Evolutionary conservation across 2,797 vertebrate genomes (phyloP), one percentile per base, ranked within the genome.

Genomic region (Esox masquinongy): DNA sequence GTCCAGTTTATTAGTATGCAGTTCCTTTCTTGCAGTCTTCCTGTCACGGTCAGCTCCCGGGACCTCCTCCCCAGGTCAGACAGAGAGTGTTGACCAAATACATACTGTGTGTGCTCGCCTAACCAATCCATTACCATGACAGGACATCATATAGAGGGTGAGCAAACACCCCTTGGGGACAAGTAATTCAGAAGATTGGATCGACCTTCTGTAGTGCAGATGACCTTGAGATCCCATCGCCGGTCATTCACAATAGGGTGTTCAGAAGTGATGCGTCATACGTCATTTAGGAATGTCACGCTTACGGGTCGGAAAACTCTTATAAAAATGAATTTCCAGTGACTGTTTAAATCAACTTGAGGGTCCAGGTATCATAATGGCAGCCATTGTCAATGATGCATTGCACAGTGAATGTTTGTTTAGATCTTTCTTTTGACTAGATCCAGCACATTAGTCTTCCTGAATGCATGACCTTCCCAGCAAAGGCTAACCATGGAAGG

Each of bases 141-240:
- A 88, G 80, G 70, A 69, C 80, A 80, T 72, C 0, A 22, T 43
- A 76, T 71, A 15, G 11, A 29, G 29, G 16, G 63, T 5, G 63
- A 31, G 29, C 12, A 16, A 16, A 26, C 61, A 64, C 80, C 84
- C 85, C 77, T 43, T 73, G 39, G 86, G 84, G 88, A 77, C 66
- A 82, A 88, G 77, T 88, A 87, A 91, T 89, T 82, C 86, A 81
- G 49, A 53, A 74, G 77, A 74, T 77, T 85, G 84, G 82, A 90
- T 80, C 83, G 69, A 12, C 69, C 74, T 81, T 81, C 86, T 84
- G 80, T 49, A 43, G 77, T 82, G 75, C 79, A 74, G 78, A 29
- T 50, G 81, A 90, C 86, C 84, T 91, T 92, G 86, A 85, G 79
- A 75, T 87, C 76, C 85, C 83, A 75, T 79, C 79, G 78, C 80